Evolutionary conservation across 2,113 vertebrate species (phyloP).

Genomic region (Gnathonemus echidnorhynchus): DNA sequence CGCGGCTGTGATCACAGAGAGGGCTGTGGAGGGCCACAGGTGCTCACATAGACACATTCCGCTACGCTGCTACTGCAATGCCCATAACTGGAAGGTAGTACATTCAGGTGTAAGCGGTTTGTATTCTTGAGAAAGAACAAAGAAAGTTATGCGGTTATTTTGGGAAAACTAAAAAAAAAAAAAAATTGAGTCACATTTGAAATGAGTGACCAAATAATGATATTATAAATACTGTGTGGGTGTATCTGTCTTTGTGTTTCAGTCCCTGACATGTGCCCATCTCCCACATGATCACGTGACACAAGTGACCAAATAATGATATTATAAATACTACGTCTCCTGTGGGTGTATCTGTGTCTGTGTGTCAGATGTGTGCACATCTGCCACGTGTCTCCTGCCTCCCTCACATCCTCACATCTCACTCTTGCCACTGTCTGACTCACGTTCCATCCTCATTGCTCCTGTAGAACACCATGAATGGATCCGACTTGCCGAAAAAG

Average conservation of each 20-base stretch:
- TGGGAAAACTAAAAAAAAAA: background rate
- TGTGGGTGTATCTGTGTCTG: background rate
- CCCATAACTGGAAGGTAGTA: background rate
- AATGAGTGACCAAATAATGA: background rate
- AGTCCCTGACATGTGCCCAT: no score
- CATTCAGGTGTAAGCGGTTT: background rate
- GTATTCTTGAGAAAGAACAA: background rate
- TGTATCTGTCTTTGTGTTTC: background rate
- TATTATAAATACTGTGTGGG: background rate
- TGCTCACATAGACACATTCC: background rate
- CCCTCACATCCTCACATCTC: background rate
- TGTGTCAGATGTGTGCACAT: background rate
- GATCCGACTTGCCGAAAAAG: slow-evolving; percentile 87
- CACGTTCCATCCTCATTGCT: slow-evolving; percentile 89
- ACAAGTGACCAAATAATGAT: background rate
- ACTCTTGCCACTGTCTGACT: slow-evolving; percentile 42
- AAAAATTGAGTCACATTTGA: background rate
- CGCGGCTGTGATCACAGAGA: background rate
- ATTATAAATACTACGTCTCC: background rate
- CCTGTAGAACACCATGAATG: slow-evolving; percentile 86
- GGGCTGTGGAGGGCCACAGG: background rate
- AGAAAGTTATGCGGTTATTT: background rate
- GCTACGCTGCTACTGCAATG: background rate
- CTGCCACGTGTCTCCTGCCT: background rate
- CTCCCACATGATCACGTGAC: background rate